Base-by-base conservation (phyloP, 2,888 invertebrate species). In the Epirrita christyi region DNA sequence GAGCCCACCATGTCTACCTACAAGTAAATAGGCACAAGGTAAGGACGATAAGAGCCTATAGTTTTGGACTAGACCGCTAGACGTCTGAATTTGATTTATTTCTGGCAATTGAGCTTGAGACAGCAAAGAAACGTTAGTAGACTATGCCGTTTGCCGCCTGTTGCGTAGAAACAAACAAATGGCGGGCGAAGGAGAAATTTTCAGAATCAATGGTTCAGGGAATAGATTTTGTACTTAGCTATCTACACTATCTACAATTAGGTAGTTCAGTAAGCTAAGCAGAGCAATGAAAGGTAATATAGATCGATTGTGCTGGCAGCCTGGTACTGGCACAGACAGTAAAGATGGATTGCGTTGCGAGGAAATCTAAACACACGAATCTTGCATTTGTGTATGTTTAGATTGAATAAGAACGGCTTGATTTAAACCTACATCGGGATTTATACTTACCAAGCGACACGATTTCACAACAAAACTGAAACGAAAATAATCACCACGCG, bases 1-100 rank as follows among this genome's bases (percentile, higher is more conserved):
- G 96, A 96, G 76, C 96, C 96, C 92, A 96, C 94, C 94, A 94
- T 94, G 77, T 89, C 78, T 81, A 46, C 59, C 59, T 55, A 55
- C 55, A 60, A 56, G 49, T 51, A 51, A 56, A 54, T 54, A 54
- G 54, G 46, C 53, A 57, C 52, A 53, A 32, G 32, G 48, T 58
- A 53, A 53, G 49, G 49, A 45, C 53, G 48, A 54, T 6, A 49
- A 15, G 58, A 53, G 48, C 49, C 53, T 49, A 37, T 15, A 5
- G 15, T 8, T 29, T 37, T 36, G 9, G 32, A 21, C 9, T 32
- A 32, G 7, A 32, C 32, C 7, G 4, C 9, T 32, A 32, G 7
- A 32, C 32, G 9, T 32, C 11, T 14, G 14, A 38, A 38, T 38
- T 14, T 3, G 13, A 13, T 14, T 14, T 9, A 14, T 14, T 14